Conservation (phyloP, 2,888 invertebrate species). For the Leptopilina drosophilae region DNA sequence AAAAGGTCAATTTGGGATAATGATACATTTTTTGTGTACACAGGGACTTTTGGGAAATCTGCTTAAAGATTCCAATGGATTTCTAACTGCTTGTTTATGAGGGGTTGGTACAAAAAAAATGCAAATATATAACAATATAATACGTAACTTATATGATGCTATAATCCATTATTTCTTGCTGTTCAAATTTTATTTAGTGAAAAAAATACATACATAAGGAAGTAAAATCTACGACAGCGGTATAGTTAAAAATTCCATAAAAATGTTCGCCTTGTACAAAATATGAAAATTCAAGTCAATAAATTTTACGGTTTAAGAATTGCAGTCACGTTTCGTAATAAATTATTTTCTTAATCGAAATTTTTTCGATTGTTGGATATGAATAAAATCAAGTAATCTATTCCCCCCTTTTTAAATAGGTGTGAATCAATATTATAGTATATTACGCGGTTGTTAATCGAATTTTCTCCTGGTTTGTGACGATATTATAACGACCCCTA, state of each 20-base stretch:
- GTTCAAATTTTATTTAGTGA: no score
- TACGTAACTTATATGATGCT: no score
- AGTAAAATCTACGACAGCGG: no score
- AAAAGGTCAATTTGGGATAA: no score
- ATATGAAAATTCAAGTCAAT: not conserved
- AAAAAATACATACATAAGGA: no score
- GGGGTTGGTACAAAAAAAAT: no score
- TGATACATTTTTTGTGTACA: no score
- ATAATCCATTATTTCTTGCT: no score
- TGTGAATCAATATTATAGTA: slow-evolving; percentile 7
- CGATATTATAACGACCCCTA: not conserved
- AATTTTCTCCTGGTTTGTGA: slow-evolving; percentile 8
- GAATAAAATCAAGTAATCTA: slow-evolving; percentile 18
- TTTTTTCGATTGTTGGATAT: slow-evolving; percentile 10
- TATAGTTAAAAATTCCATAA: not conserved
- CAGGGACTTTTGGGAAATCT: no score
- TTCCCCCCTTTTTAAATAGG: not conserved
- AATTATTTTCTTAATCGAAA: not conserved
- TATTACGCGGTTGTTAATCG: slow-evolving; percentile 16
- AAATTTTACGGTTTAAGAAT: not conserved
- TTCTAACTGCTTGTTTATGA: no score
- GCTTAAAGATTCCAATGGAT: no score
- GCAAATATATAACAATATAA: no score
- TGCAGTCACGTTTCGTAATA: not conserved
- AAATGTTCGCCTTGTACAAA: not conserved